A percentile compares a stretch with the other conserved stretches of the same genome.
These are phyloP conservation scores for Chrysocyon brachyurus DNA, from an alignment of 2,797 vertebrate genomes.

Conservation along the genomic window DNA sequence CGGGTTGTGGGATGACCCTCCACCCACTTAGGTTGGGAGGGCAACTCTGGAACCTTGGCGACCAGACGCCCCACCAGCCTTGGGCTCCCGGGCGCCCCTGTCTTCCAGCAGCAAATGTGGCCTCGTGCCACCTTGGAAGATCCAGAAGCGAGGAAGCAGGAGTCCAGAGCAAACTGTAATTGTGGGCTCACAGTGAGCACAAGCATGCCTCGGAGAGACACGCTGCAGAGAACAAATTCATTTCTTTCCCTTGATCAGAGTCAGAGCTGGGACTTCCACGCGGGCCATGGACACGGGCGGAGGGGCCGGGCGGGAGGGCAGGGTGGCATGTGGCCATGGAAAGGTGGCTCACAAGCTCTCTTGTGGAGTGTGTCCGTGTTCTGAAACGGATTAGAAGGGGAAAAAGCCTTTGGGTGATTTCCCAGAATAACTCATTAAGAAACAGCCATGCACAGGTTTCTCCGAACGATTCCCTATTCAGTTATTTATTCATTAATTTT, in stretches of 20 bases:
- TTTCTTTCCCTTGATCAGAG: background rate
- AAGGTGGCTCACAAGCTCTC: background rate
- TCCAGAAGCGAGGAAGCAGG: background rate
- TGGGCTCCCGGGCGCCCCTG: background rate
- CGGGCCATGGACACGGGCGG: background rate
- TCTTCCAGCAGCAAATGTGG: slow-evolving; percentile 62
- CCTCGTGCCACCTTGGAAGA: slow-evolving; percentile 66
- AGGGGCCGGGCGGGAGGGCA: background rate
- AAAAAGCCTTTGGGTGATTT: background rate
- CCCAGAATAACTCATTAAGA: slow-evolving; percentile 6
- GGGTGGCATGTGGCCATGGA: background rate
- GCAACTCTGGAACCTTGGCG: background rate
- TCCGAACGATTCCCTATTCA: background rate
- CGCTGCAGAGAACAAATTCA: background rate
- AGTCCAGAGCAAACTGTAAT: background rate
- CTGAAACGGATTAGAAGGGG: background rate
- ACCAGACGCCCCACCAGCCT: background rate
- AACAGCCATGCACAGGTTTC: background rate
- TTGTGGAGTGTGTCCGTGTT: background rate
- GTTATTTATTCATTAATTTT: background rate
- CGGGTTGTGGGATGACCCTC: slow-evolving; percentile 44
- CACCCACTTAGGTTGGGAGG: background rate
- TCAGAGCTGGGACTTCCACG: background rate
- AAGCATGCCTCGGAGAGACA: background rate
- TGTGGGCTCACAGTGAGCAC: background rate